Evolutionary conservation across 2,888 invertebrate genomes (phyloP).

Genomic region (Epirrita christyi): DNA sequence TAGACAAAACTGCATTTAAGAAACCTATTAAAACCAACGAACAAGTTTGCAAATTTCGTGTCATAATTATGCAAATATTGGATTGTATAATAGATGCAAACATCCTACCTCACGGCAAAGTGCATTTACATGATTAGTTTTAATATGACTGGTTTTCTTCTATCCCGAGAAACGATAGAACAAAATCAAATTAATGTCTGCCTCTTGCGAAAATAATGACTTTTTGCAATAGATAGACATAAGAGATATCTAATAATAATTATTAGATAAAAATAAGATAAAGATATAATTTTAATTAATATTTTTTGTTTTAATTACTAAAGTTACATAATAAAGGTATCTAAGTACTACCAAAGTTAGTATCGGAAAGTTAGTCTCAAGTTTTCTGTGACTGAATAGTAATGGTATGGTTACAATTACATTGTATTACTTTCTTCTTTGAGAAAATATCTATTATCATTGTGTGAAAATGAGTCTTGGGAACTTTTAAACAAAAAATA

Average conservation of each 20-base stretch:
- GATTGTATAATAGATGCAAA: background rate
- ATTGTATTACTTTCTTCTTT: conserved; percentile 4
- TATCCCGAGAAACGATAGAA: conserved; percentile 3
- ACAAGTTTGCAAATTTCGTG: background rate
- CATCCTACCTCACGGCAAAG: conserved; percentile 12
- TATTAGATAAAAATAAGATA: background rate
- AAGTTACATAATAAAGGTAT: too few relatives aligned
- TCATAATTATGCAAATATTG: background rate
- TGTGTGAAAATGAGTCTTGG: conserved; percentile 13
- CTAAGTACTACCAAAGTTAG: too few relatives aligned
- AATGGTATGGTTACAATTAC: too few relatives aligned
- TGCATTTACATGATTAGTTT: conserved; percentile 19
- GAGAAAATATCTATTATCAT: conserved; percentile 17
- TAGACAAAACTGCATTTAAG: too few relatives aligned
- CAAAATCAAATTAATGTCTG: conserved; percentile 26
- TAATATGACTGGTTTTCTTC: conserved; percentile 24
- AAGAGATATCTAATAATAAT: background rate
- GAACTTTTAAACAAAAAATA: conserved; percentile 8
- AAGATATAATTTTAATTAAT: too few relatives aligned
- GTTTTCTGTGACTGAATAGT: too few relatives aligned
- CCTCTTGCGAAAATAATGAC: conserved; percentile 16
- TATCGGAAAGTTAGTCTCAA: too few relatives aligned
- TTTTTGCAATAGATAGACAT: conserved; percentile 26
- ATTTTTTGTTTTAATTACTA: too few relatives aligned
- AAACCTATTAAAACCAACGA: too few relatives aligned